Evolutionary conservation across 1,140 invertebrate species (phyloP).

Genomic region (Caligus rogercresseyi): DNA sequence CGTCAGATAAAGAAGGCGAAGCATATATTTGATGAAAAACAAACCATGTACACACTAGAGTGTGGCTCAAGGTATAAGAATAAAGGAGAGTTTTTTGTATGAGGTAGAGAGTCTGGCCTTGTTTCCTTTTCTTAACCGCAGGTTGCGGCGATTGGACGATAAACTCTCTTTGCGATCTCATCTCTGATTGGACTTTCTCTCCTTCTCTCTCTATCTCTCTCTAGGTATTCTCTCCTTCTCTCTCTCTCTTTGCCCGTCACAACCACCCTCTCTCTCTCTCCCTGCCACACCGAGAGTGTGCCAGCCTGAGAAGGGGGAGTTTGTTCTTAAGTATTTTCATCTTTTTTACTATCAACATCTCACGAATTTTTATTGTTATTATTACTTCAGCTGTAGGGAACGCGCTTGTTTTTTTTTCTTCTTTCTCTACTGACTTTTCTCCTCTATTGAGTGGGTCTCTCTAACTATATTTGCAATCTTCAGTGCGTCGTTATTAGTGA

Average conservation of each 20-base stretch:
- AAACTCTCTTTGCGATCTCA: not conserved
- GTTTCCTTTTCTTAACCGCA: too few relatives aligned
- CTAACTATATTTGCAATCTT: not conserved
- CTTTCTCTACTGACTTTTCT: not conserved
- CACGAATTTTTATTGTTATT: not conserved
- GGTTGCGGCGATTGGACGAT: not conserved
- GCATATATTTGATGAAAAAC: too few relatives aligned
- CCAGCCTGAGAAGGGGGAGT: too few relatives aligned
- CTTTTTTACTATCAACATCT: not conserved
- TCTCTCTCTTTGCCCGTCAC: not conserved
- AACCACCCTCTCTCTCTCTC: too few relatives aligned
- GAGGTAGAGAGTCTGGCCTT: too few relatives aligned
- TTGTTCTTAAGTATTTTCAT: not conserved
- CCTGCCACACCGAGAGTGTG: too few relatives aligned
- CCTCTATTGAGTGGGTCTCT: not conserved
- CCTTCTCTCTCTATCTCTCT: not conserved
- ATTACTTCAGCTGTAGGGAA: not conserved
- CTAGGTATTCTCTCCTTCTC: not conserved
- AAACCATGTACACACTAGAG: too few relatives aligned
- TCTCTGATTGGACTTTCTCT: conserved; percentile 2
- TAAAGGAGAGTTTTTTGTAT: too few relatives aligned
- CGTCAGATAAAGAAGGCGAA: too few relatives aligned
- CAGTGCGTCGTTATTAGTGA: not conserved
- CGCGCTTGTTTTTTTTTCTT: too few relatives aligned
- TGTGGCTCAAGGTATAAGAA: too few relatives aligned